Percentiles rank a stretch among this genome's conserved stretches.
phyloP scores from a whole-genome alignment of 1,140 invertebrate species.

The Atopsyche davidsoni region DNA sequence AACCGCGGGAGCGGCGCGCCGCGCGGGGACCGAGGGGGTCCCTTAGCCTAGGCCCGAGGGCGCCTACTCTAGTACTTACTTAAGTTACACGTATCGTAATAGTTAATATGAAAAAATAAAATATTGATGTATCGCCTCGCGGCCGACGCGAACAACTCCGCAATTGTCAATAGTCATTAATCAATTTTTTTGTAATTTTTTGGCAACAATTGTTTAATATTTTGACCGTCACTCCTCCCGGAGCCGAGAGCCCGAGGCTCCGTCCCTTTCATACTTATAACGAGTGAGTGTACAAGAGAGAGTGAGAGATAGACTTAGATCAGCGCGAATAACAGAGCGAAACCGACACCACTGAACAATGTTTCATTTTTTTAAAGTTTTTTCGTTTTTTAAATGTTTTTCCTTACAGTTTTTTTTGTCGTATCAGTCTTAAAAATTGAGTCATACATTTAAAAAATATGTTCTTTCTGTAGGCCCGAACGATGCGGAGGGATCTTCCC shows the following conservation, averaged over 20 bases:
- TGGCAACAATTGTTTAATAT: slow-evolving; percentile 27
- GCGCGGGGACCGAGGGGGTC: too few relatives aligned
- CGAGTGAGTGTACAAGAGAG: slow-evolving; percentile 11
- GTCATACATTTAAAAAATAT: slow-evolving; percentile 30
- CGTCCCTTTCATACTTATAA: too few relatives aligned
- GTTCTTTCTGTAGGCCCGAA: slow-evolving; percentile 28
- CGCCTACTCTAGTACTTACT: background rate
- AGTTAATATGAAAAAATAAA: slow-evolving; percentile 31
- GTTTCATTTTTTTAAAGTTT: slow-evolving; percentile 22
- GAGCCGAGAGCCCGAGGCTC: too few relatives aligned
- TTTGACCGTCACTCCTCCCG: slow-evolving; percentile 19
- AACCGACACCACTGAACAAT: slow-evolving; percentile 28
- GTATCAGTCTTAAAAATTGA: slow-evolving; percentile 32
- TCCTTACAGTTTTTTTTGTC: slow-evolving; percentile 29
- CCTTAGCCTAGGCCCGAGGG: too few relatives aligned
- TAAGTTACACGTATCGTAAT: slow-evolving; percentile 14
- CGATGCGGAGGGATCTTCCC: slow-evolving; percentile 10
- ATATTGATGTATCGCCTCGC: slow-evolving; percentile 28
- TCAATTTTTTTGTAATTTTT: slow-evolving; percentile 27
- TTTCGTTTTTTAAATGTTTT: slow-evolving; percentile 27
- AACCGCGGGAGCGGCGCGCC: too few relatives aligned
- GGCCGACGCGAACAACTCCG: slow-evolving; percentile 29
- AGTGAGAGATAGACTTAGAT: slow-evolving; percentile 21
- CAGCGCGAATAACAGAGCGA: slow-evolving; percentile 29
- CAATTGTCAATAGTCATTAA: slow-evolving; percentile 25